Conservation (phyloP, 2,797 vertebrate genomes). For the Acanthopagrus latus region DNA sequence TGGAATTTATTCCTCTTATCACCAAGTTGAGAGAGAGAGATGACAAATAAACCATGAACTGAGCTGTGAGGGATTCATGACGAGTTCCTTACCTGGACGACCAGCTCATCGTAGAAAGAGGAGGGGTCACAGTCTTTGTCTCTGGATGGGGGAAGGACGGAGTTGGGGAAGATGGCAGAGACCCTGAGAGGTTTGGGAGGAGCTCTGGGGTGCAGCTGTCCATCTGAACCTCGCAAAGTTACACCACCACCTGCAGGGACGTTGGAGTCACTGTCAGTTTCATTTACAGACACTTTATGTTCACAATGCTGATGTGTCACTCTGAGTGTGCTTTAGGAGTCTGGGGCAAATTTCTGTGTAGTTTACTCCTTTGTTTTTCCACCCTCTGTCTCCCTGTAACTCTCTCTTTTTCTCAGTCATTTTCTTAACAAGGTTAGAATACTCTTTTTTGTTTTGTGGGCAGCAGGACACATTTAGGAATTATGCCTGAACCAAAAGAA, state of each 20-base stretch:
- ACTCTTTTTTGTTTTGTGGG: too few relatives aligned
- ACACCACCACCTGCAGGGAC: conserved; percentile 70
- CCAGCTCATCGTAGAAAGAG: conserved; percentile 86
- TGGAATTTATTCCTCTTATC: background rate
- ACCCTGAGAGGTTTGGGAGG: conserved; percentile 89
- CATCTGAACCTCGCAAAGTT: conserved; percentile 88
- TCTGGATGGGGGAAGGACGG: conserved; percentile 44
- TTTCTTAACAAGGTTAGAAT: too few relatives aligned
- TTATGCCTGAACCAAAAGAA: too few relatives aligned
- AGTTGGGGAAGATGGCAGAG: conserved; percentile 80
- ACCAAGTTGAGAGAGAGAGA: background rate
- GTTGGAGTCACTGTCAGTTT: conserved; percentile 4
- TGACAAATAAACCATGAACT: background rate
- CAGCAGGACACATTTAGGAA: too few relatives aligned
- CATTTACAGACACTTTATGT: background rate
- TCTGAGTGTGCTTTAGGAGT: too few relatives aligned
- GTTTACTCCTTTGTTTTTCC: too few relatives aligned
- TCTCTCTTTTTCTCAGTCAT: too few relatives aligned
- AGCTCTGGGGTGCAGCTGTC: conserved; percentile 89
- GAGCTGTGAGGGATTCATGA: background rate
- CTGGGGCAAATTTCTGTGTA: too few relatives aligned
- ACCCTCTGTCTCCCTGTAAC: too few relatives aligned
- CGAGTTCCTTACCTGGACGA: conserved; percentile 76
- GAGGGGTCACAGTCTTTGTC: conserved; percentile 66
- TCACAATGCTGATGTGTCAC: too few relatives aligned